Evolutionary conservation across 2,888 invertebrate species (phyloP).

Genomic region (Torymus auratus): DNA sequence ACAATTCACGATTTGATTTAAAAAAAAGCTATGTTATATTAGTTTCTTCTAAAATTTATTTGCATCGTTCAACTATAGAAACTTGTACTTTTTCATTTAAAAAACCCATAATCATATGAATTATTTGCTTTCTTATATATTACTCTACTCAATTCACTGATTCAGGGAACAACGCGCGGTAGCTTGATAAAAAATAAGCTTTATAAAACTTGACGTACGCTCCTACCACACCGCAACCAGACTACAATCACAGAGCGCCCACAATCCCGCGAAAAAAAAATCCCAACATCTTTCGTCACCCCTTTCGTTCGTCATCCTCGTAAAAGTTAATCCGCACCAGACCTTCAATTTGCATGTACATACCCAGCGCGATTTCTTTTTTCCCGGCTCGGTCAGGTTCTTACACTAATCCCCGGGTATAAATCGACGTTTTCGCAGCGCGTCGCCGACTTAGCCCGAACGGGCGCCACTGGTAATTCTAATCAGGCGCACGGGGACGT

Average conservation of each 20-base stretch:
- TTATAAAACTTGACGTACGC: not conserved
- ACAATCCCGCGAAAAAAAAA: constrained; percentile 2
- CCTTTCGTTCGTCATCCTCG: constrained; percentile 8
- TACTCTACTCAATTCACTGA: too few relatives aligned
- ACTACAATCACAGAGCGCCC: not conserved
- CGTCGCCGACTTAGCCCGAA: constrained; percentile 12
- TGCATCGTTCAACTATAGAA: too few relatives aligned
- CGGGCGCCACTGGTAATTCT: constrained; percentile 56
- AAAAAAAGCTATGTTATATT: too few relatives aligned
- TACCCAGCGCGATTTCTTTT: constrained; percentile 38
- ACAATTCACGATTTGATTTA: too few relatives aligned
- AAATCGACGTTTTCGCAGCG: constrained; percentile 32
- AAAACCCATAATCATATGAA: too few relatives aligned
- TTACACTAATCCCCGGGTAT: constrained; percentile 29
- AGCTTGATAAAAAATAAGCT: too few relatives aligned
- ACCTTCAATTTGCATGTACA: constrained; percentile 33
- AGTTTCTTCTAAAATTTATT: too few relatives aligned
- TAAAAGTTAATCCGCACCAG: constrained; percentile 49
- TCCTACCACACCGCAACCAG: constrained; percentile 1
- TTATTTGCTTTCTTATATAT: too few relatives aligned
- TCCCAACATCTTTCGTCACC: not conserved
- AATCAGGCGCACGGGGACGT: constrained; percentile 60
- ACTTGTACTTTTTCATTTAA: too few relatives aligned
- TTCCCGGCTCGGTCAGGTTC: not conserved
- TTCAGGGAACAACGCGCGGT: too few relatives aligned